Evolutionary conservation across 1,140 invertebrate genomes (phyloP).

Genomic region (Phthorimaea operculella): DNA sequence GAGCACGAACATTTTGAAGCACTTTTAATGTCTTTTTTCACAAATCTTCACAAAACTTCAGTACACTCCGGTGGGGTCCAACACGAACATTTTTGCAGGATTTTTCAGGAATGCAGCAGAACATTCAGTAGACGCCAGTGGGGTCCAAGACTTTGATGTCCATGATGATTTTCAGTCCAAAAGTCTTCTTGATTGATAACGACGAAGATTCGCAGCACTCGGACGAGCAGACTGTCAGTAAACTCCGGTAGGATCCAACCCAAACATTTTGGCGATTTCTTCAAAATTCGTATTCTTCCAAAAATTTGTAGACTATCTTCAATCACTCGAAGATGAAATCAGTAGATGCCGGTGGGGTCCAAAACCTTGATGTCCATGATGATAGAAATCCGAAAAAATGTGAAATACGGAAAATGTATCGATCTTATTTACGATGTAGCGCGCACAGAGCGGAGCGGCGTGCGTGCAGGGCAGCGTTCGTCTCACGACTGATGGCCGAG

Average conservation of each 20-base stretch:
- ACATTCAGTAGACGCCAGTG: constrained; percentile 46
- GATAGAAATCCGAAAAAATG: constrained; percentile 19
- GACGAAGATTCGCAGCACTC: too few relatives aligned
- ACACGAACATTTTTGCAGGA: constrained; percentile 38
- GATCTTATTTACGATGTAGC: constrained; percentile 60
- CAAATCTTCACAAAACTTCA: constrained; percentile 26
- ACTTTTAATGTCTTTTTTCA: constrained; percentile 23
- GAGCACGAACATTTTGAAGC: constrained; percentile 45
- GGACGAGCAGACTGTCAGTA: constrained; percentile 15
- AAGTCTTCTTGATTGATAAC: neutral
- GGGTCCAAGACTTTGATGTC: constrained; percentile 48
- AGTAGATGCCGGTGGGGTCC: constrained; percentile 59
- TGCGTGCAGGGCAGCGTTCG: constrained; percentile 35
- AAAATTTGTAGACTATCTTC: constrained; percentile 17
- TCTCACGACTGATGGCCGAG: constrained; percentile 49
- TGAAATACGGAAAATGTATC: constrained; percentile 37
- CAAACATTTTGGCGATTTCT: constrained; percentile 23
- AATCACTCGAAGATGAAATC: constrained; percentile 10
- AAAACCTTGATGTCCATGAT: constrained; percentile 55
- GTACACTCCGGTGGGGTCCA: constrained; percentile 53
- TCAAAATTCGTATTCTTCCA: constrained; percentile 16
- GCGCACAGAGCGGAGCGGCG: constrained; percentile 34
- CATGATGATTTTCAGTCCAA: constrained; percentile 17
- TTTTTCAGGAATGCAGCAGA: constrained; percentile 11
- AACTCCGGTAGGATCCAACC: constrained; percentile 27